These are phyloP conservation scores for Notoglanidium macrostoma DNA, from an alignment of 2,797 vertebrate genomes.

Conservation along the genomic window DNA sequence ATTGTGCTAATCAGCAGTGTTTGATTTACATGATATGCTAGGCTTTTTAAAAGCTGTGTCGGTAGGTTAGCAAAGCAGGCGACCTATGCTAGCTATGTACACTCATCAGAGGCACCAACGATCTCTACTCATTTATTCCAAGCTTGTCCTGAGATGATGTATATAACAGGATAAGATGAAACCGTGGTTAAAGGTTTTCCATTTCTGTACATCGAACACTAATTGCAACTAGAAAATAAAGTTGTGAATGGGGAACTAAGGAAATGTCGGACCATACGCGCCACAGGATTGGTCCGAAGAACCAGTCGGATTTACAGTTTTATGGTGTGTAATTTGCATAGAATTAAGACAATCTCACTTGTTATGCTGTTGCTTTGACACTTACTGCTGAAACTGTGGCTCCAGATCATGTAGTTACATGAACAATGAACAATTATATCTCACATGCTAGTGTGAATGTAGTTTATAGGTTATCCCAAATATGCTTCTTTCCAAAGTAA, in stretches of 20 bases:
- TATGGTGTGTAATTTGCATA: neutral
- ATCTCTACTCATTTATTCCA: too few relatives aligned
- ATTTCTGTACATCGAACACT: neutral
- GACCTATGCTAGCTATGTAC: too few relatives aligned
- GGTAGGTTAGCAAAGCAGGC: too few relatives aligned
- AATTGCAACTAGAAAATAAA: neutral
- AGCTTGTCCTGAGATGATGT: neutral
- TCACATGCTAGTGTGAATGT: neutral
- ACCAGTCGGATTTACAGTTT: neutral
- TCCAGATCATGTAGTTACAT: neutral
- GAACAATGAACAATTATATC: neutral
- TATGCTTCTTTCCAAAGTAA: neutral
- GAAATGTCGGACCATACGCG: neutral
- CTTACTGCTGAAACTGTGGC: neutral
- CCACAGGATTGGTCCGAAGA: too few relatives aligned
- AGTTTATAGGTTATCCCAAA: neutral
- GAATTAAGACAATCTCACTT: neutral
- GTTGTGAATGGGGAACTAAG: neutral
- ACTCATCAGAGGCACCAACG: too few relatives aligned
- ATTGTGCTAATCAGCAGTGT: too few relatives aligned
- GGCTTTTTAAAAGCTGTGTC: too few relatives aligned
- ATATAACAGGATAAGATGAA: neutral
- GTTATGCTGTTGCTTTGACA: neutral
- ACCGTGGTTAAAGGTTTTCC: too few relatives aligned
- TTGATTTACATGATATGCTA: too few relatives aligned